Conservation (phyloP, 1,140 invertebrate genomes). For the Meloidogyne hapla region DNA sequence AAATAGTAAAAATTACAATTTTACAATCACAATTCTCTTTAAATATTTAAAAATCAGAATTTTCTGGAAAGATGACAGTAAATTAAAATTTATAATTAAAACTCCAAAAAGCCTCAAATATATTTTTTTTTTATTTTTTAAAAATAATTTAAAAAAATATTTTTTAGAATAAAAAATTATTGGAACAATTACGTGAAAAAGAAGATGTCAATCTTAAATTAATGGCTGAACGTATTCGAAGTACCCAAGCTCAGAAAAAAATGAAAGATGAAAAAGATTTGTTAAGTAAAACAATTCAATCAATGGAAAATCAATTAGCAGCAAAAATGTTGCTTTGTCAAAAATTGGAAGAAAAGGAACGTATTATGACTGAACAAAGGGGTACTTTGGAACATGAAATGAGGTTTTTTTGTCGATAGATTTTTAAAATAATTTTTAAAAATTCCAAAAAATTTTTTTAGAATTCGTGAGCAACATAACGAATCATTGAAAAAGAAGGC, state of each 20-base stretch:
- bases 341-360: constrained; percentile 93
- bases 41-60: not conserved
- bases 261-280: constrained; percentile 45
- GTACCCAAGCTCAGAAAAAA: constrained; percentile 44
- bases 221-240: constrained; percentile 78
- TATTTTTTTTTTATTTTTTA: constrained; percentile 73
- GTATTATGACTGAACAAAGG: constrained; percentile 85
- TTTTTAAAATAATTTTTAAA: constrained; percentile 13
- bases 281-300: constrained; percentile 35
- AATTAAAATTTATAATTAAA: not conserved
- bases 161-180: constrained; percentile 94
- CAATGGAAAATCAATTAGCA: constrained; percentile 75
- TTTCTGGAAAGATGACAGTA: no score
- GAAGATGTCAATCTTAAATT: constrained; percentile 99
- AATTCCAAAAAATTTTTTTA: constrained; percentile 45
- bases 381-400: constrained; percentile 84
- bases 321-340: constrained; percentile 89
- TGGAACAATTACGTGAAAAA: constrained; percentile 92
- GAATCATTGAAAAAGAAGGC: constrained; percentile 97
- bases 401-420: no score
- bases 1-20: no score
- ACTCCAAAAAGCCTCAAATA: not conserved
- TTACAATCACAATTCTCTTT: not conserved
- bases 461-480: constrained; percentile 84
- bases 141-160: constrained; percentile 99